Evolutionary conservation across 2,113 vertebrate genomes (phyloP).

Genomic region (Percopsis transmontana): DNA sequence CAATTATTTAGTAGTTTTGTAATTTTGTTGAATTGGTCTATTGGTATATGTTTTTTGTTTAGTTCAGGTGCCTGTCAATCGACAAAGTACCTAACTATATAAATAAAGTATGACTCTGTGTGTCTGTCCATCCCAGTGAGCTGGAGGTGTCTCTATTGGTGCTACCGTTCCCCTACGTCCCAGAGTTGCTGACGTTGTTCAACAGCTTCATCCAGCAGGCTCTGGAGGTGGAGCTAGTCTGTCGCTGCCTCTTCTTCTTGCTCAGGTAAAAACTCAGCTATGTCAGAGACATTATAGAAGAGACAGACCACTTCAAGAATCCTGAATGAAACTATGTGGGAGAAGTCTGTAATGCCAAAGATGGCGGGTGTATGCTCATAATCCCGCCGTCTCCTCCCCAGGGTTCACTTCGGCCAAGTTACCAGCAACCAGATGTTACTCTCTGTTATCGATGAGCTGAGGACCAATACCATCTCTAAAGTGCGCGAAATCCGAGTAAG

Average conservation of each 20-base stretch:
- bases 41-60: background rate
- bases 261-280: conserved; percentile 79
- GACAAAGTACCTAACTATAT: background rate
- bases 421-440: conserved; percentile 93
- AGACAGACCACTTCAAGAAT: no score
- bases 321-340: no score
- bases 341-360: no score
- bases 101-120: background rate
- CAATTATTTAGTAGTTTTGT: background rate
- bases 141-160: conserved; percentile 94
- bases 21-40: background rate
- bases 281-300: no score
- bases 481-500: conserved; percentile 88
- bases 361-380: background rate
- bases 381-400: conserved; percentile 46
- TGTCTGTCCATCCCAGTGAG: conserved; percentile 76
- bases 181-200: conserved; percentile 88
- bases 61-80: background rate
- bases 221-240: conserved; percentile 89
- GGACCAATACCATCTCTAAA: conserved; percentile 88
- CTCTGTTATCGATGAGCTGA: conserved; percentile 88
- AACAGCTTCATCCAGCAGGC: conserved; percentile 83
- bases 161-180: conserved; percentile 90
- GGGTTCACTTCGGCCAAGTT: conserved; percentile 96
- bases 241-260: conserved; percentile 93